Conservation (phyloP, 2,888 invertebrate species). For the Papilio demoleus region DNA sequence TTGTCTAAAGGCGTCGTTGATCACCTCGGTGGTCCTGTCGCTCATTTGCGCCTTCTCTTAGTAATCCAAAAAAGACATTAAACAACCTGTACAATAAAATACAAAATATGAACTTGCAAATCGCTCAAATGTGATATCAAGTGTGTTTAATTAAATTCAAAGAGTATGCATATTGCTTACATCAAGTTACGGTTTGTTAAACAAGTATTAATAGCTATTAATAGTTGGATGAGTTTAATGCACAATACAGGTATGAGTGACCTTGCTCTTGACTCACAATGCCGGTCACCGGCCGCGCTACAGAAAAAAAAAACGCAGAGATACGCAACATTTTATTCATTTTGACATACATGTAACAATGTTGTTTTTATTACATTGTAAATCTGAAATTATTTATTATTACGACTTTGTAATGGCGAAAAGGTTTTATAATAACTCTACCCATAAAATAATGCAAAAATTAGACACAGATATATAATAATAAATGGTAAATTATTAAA, state of each 20-base stretch:
- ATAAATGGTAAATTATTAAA: no score
- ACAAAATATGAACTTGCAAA: background rate
- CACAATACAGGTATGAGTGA: constrained; percentile 62
- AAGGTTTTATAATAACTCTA: background rate
- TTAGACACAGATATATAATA: no score
- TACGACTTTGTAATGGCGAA: background rate
- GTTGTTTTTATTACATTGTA: background rate
- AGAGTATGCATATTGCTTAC: constrained; percentile 36
- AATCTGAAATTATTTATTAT: background rate
- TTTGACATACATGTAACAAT: background rate
- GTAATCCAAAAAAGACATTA: background rate
- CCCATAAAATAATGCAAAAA: no score
- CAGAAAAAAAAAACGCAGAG: constrained; percentile 41
- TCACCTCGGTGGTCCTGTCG: no score
- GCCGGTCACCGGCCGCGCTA: constrained; percentile 51
- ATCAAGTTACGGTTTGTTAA: constrained; percentile 41
- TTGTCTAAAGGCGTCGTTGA: no score
- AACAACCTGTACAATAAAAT: background rate
- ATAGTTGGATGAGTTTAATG: constrained; percentile 48
- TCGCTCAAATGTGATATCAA: constrained; percentile 16
- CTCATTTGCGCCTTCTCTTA: no score
- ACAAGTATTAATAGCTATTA: constrained; percentile 45
- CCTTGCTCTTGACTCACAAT: constrained; percentile 66
- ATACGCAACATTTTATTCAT: constrained; percentile 35
- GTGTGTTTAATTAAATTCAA: constrained; percentile 10